Evolutionary conservation across 1,140 invertebrate species (phyloP), one percentile per base, ranked within the genome.

Genomic region (Brachionus paranguensis): DNA sequence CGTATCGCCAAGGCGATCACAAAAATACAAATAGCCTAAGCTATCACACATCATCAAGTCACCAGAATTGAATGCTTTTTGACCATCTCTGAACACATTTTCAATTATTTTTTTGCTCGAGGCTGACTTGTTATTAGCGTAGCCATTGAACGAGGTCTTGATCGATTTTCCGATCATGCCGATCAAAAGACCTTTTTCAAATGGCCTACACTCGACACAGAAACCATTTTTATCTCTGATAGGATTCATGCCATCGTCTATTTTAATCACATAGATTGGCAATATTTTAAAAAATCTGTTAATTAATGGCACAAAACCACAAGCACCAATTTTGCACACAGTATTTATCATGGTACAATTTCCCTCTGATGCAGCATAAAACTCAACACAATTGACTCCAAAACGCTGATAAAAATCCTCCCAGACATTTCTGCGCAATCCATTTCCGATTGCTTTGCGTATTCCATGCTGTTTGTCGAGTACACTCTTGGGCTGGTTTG

Each of bases 351-450:
- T 17, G 95, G 92, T 50, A 83, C 60, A 64, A 88, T 98, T 99
- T 85, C 96, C 96, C 91, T 99, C 97, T 0, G 96, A 99, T 8
- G 96, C 95, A 6, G 96, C 97, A 88, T 99, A 99, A 90, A 99
- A 96, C 89, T 99, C 97, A 47, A 98, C 94, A 78, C 92, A 89
- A n/a, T 64, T 81, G 78, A 98, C 95, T 65, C 93, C 93, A 87
- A 98, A 99, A 65, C 97, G 92, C n/a, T 94, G 91, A 0, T 95
- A 92, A 88, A 99, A 99, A 85, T 96, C 93, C 6, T 90, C 90
- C 97, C 97, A 99, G 84, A 99, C 98, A 91, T 98, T 94, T 68
- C 95, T 94, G 84, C 96, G 92, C 17, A 99, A 90, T 1, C 97
- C 97, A 90, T 99, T 99, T 20, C 97, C 97, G 90, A 94, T 97